Percentiles rank a stretch among this genome's conserved stretches.
These are phyloP conservation scores for Plebejus anna DNA, from an alignment of 2,888 invertebrate genomes.

Conservation along the genomic window DNA sequence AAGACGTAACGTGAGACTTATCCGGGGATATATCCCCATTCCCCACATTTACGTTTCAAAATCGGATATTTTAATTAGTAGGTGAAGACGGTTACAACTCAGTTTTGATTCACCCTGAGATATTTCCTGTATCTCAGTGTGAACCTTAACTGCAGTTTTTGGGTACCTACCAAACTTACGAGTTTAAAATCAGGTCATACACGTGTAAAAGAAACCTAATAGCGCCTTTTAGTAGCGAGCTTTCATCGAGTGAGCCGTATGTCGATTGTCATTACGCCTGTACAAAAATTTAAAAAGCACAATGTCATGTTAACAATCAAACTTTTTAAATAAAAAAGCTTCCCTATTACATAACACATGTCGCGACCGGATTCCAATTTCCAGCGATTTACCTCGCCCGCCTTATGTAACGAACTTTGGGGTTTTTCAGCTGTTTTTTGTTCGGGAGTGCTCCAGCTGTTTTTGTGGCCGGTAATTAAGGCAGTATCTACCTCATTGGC, in stretches of 20 bases:
- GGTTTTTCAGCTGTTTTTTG: conserved; percentile 47
- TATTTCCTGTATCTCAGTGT: too few relatives aligned
- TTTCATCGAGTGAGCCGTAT: background rate
- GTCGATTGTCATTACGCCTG: background rate
- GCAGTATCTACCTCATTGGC: conserved; percentile 56
- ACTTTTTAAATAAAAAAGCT: conserved; percentile 29
- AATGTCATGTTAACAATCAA: conserved; percentile 26
- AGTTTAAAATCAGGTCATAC: background rate
- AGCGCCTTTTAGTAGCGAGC: background rate
- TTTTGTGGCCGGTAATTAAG: conserved; percentile 59
- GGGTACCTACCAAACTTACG: background rate
- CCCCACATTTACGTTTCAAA: background rate
- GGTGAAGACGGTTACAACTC: too few relatives aligned
- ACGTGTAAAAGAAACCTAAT: background rate
- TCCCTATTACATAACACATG: conserved; percentile 35
- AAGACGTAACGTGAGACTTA: conserved; percentile 23
- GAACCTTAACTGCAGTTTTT: background rate
- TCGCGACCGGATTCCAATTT: conserved; percentile 53
- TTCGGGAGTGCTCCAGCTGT: conserved; percentile 47
- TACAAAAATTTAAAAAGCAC: background rate
- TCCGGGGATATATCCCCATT: background rate
- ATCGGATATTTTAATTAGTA: background rate
- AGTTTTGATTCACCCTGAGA: too few relatives aligned
- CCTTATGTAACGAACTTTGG: conserved; percentile 45
- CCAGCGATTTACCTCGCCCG: conserved; percentile 63